These are phyloP conservation scores for Parnassius glacialis DNA, from an alignment of 2,888 invertebrate genomes.

Conservation along the genomic window DNA sequence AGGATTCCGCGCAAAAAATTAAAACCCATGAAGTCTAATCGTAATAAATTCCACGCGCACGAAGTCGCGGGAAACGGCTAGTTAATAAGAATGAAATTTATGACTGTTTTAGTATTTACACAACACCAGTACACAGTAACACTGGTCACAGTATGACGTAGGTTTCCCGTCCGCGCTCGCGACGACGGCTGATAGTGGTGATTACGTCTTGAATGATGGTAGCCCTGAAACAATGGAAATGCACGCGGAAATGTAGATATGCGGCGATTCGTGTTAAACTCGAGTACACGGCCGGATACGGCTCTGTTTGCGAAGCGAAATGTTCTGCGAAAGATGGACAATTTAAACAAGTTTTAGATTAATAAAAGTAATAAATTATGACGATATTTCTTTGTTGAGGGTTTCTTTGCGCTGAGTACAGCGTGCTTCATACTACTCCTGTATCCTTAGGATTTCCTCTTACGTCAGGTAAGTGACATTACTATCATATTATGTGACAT, in stretches of 20 bases:
- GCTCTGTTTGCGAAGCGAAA: no score
- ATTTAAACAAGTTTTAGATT: no score
- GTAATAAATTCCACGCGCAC: no score
- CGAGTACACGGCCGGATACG: neutral
- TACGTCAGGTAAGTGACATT: conserved; percentile 80
- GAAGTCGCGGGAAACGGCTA: no score
- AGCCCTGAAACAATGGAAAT: conserved; percentile 16
- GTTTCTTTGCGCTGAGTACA: conserved; percentile 83
- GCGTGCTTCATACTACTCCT: conserved; percentile 85
- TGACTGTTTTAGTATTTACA: neutral
- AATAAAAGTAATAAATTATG: no score
- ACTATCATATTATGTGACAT: no score
- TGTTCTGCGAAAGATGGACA: no score
- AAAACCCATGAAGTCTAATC: no score
- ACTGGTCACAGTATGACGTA: neutral
- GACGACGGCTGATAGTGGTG: conserved; percentile 5
- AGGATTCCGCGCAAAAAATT: no score
- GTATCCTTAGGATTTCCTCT: conserved; percentile 88
- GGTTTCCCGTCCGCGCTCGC: neutral
- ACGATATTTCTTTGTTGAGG: conserved; percentile 40
- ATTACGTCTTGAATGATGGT: conserved; percentile 8
- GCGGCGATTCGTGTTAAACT: conserved; percentile 10
- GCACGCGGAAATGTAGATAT: conserved; percentile 2
- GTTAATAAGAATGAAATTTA: neutral
- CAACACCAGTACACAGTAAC: neutral